A percentile compares a stretch with the other conserved stretches of the same genome.
Evolutionary conservation across 2,888 invertebrate genomes (phyloP).

Genomic region (Leptopilina syphax): DNA sequence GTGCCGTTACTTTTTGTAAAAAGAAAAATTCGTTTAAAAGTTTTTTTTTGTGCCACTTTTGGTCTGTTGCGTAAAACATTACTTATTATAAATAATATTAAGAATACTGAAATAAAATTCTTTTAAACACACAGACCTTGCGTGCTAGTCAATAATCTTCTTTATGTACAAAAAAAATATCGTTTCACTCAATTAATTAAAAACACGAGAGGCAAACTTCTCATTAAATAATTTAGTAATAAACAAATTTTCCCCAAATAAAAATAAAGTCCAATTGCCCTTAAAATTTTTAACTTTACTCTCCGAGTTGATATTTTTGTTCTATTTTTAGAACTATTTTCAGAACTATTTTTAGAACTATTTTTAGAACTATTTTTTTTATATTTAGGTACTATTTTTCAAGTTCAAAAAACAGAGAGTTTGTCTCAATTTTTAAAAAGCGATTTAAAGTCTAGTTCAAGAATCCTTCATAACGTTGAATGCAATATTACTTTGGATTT

Average conservation of each 20-base stretch:
- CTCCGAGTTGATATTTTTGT: too few relatives aligned
- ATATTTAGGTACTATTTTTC: too few relatives aligned
- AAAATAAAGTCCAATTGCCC: not conserved
- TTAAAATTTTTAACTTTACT: not conserved
- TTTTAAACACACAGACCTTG: constrained; percentile 2
- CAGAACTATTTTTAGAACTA: too few relatives aligned
- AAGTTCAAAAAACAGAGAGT: too few relatives aligned
- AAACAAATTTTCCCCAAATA: not conserved
- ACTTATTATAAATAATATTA: constrained; percentile 3
- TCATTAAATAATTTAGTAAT: constrained; percentile 6
- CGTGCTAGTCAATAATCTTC: not conserved
- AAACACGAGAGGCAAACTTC: not conserved
- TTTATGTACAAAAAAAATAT: constrained; percentile 13
- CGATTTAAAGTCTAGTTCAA: constrained; percentile 7
- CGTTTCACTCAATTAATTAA: not conserved
- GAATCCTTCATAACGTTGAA: constrained; percentile 10
- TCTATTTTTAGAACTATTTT: too few relatives aligned
- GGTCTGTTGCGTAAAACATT: constrained; percentile 15
- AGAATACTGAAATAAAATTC: constrained; percentile 5
- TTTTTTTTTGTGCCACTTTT: not conserved
- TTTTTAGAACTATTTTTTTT: too few relatives aligned
- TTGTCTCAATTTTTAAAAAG: not conserved
- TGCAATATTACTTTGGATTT: not conserved
- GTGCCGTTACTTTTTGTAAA: constrained; percentile 1
- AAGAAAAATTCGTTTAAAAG: not conserved